Base-by-base conservation (phyloP, 2,113 vertebrate species). In the Terrapene triunguis region DNA sequence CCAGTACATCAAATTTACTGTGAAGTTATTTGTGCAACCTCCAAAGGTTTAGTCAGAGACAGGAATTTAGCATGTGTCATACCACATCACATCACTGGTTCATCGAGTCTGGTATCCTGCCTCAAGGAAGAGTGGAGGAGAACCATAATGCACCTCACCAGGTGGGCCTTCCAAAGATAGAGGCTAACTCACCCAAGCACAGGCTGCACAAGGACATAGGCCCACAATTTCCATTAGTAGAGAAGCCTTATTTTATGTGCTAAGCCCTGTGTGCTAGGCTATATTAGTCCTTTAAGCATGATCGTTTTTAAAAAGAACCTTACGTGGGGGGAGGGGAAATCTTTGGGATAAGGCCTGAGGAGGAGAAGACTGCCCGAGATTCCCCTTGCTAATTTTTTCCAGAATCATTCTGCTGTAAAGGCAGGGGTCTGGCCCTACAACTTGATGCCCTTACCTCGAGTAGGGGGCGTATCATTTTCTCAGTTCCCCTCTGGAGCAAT, bases 1-100 rank as follows among this genome's bases (percentile, higher is more conserved):
- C 21, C 54, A 86, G 29, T 65, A 48, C 1, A 6, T 83, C 27
- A 88, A 38, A 25, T 16, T 81, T 90, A 95, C 89, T 86, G 85
- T 25, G 1, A 86, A 94, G 89, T 72, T 94, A 88, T 82, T 95
- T 90, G 85, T 72, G 80, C 81, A 96, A 62, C 80, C 83, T 86
- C 87, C 80, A 25, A 78, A 95, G 83, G 48, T 80, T 95, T 96
- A 95, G 89, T 95, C 95, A 91, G 2, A 96, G 82, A 92, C 87
- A 96, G 92, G 95, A 95, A 85, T 89, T 82, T 80, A 90, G 89
- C 94, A 94, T 95, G 95, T 95, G 96, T 90, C 84, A 69, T 16
- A 59, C 89, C 94, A 82, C 50, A 94, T 94, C 88, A 87, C 85
- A 88, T 62, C 94, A 91, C 62, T 1, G 0, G 92, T 79, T 84